Evolutionary conservation across 2,888 invertebrate species (phyloP).

Genomic region (Harpalus rufipes): DNA sequence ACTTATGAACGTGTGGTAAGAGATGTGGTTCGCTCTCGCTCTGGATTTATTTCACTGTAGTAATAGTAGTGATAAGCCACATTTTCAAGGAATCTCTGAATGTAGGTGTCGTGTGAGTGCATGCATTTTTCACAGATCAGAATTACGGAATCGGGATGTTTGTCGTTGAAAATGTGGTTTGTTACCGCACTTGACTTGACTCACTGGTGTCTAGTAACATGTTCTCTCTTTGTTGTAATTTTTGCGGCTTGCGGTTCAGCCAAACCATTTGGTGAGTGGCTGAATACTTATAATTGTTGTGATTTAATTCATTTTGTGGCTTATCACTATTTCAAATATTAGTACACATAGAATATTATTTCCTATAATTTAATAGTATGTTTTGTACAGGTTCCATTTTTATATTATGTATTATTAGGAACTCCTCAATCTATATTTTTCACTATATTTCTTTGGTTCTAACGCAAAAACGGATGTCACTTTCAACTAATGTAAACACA

Average conservation of each 20-base stretch:
- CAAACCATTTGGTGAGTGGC: constrained; percentile 68
- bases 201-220: constrained; percentile 51
- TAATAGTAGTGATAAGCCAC: constrained; percentile 64
- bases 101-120: constrained; percentile 41
- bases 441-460: no score
- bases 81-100: constrained; percentile 61
- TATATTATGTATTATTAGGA: background rate
- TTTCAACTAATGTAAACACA: no score
- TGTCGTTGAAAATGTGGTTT: constrained; percentile 67
- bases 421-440: background rate
- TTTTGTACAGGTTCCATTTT: constrained; percentile 5
- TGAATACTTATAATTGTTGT: constrained; percentile 64
- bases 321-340: constrained; percentile 65
- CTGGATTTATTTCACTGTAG: constrained; percentile 16
- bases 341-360: constrained; percentile 45
- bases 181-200: constrained; percentile 62
- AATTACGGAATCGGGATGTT: constrained; percentile 44
- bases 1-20: constrained; percentile 12
- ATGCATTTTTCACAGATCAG: constrained; percentile 23
- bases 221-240: constrained; percentile 59
- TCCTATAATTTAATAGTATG: constrained; percentile 16
- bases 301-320: constrained; percentile 65
- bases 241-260: constrained; percentile 67
- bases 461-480: no score
- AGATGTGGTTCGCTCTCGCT: background rate